phyloP scores from a whole-genome alignment of 2,113 vertebrate genomes.

The Prietella phreatophila region DNA sequence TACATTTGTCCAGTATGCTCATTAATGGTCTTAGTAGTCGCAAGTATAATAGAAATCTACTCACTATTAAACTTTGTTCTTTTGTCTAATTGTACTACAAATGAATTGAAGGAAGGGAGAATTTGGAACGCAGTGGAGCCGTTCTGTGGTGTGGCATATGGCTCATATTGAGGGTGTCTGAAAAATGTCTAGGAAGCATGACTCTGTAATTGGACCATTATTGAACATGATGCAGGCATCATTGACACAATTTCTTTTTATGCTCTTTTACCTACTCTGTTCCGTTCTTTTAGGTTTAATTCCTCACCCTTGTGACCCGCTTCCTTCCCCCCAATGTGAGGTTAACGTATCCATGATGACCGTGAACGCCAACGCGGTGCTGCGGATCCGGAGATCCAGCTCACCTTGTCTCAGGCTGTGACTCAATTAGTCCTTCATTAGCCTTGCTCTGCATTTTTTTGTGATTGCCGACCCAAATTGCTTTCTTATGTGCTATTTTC shows the following conservation, averaged over 20 bases:
- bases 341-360: constrained; percentile 70
- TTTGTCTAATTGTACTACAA: neutral
- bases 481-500: constrained; percentile 71
- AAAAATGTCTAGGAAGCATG: constrained; percentile 65
- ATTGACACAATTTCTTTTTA: constrained; percentile 50
- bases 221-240: constrained; percentile 71
- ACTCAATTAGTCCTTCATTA: constrained; percentile 63
- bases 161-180: constrained; percentile 63
- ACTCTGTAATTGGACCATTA: constrained; percentile 68
- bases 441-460: constrained; percentile 52
- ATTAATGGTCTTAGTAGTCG: neutral
- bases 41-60: neutral
- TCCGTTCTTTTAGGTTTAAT: constrained; percentile 58
- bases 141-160: constrained; percentile 62
- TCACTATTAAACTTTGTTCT: neutral
- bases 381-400: constrained; percentile 40
- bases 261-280: constrained; percentile 4
- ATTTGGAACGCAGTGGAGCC: neutral
- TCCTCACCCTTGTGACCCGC: constrained; percentile 66
- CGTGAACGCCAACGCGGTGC: constrained; percentile 16
- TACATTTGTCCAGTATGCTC: neutral
- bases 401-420: constrained; percentile 58
- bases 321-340: constrained; percentile 65
- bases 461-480: constrained; percentile 68
- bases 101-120: neutral